phyloP scores from a whole-genome alignment of 2,113 vertebrate species.

The Pachyramphus minor region DNA sequence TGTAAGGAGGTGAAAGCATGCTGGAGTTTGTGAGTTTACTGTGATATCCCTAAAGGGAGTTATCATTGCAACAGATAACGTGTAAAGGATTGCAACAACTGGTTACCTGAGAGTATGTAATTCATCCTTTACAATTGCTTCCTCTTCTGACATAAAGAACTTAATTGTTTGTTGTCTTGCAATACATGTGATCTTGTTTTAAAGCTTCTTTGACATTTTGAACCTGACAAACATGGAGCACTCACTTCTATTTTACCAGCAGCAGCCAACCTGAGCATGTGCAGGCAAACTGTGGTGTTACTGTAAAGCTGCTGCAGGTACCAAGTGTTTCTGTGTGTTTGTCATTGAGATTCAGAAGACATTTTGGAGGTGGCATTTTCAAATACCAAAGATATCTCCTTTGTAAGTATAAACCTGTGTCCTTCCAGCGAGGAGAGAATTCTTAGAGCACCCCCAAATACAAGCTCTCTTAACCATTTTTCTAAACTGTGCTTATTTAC shows the following conservation, averaged over 20 bases:
- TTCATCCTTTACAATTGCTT: not conserved
- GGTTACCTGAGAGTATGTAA: not conserved
- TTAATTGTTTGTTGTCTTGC: not conserved
- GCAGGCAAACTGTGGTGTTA: not conserved
- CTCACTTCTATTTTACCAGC: not conserved
- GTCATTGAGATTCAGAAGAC: not conserved
- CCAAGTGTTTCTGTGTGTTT: not conserved
- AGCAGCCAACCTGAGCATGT: not conserved
- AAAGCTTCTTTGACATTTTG: not conserved
- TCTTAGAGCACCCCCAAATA: not conserved
- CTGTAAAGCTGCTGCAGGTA: not conserved
- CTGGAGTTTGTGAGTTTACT: not conserved
- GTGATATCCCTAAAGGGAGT: not conserved
- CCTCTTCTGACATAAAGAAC: not conserved
- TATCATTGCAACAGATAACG: rapidly evolving
- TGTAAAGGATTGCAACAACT: not conserved
- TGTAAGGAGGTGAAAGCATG: not conserved
- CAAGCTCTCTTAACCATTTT: not conserved
- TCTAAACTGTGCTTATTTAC: not conserved
- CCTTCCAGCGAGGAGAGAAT: not conserved
- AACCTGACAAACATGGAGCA: not conserved
- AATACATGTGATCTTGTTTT: not conserved
- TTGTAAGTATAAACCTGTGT: not conserved
- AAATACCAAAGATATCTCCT: not conserved
- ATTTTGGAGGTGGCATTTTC: not conserved